Evolutionary conservation across 2,113 vertebrate genomes (phyloP).

Genomic region (Mastomys coucha): DNA sequence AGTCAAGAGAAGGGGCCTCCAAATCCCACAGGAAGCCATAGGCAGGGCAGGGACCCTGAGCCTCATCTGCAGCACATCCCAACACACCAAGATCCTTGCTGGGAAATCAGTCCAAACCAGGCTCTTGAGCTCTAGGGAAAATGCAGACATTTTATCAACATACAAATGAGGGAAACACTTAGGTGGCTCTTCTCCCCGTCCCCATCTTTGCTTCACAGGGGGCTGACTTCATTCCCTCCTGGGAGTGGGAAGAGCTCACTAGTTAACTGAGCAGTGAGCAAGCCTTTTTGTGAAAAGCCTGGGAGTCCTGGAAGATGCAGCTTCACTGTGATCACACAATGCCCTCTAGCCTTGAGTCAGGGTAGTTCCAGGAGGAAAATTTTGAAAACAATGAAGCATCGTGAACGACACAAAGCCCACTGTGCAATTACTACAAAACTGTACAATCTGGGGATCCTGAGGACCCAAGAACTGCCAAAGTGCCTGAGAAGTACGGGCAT

Average conservation of each 20-base stretch:
- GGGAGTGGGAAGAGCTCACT: slow-evolving; percentile 65
- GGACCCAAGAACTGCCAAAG: background rate
- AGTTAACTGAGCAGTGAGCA: slow-evolving; percentile 76
- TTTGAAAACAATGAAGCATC: slow-evolving; percentile 48
- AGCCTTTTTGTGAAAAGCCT: slow-evolving; percentile 66
- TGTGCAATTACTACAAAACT: slow-evolving; percentile 23
- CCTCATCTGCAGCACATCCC: background rate
- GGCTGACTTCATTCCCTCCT: slow-evolving; percentile 76
- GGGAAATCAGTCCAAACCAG: slow-evolving; percentile 71
- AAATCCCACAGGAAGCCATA: slow-evolving; percentile 51
- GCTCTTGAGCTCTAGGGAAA: slow-evolving; percentile 57
- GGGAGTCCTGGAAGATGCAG: background rate
- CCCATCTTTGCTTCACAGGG: slow-evolving; percentile 75
- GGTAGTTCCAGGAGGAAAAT: slow-evolving; percentile 74
- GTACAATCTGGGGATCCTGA: background rate
- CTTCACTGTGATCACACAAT: slow-evolving; percentile 79
- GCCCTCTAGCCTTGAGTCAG: slow-evolving; percentile 85
- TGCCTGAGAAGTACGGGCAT: background rate
- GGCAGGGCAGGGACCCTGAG: slow-evolving; percentile 11
- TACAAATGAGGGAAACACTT: slow-evolving; percentile 59
- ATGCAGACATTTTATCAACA: slow-evolving; percentile 71
- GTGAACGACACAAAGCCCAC: slow-evolving; percentile 65
- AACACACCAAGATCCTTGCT: slow-evolving; percentile 53
- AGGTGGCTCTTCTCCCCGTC: slow-evolving; percentile 27
- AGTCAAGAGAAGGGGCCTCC: background rate